Percentiles rank a stretch among this genome's conserved stretches.
phyloP scores from a whole-genome alignment of 2,797 vertebrate species.

The Pteronotus mesoamericanus region DNA sequence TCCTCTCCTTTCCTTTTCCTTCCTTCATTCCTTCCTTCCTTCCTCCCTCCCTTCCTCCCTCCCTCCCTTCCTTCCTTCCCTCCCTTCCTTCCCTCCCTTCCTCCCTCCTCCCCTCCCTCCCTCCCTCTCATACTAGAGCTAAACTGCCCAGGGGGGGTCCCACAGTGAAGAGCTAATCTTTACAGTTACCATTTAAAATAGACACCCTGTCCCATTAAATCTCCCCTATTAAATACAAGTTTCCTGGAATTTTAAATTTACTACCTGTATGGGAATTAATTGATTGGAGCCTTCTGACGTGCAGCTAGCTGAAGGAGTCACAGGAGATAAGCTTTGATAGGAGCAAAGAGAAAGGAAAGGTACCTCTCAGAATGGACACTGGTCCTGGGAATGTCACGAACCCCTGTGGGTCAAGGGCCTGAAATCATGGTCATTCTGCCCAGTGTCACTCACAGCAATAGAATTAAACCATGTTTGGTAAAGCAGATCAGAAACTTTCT shows the following conservation, averaged over 20 bases:
- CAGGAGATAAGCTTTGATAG: background rate
- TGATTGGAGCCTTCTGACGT: background rate
- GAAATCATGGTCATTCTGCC: background rate
- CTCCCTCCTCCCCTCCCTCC: background rate
- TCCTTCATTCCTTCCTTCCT: background rate
- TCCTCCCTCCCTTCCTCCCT: too few species aligned
- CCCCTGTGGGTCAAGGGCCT: background rate
- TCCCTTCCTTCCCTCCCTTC: background rate
- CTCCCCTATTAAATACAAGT: background rate
- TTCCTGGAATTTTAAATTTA: background rate
- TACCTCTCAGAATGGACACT: background rate
- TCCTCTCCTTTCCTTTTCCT: too few species aligned
- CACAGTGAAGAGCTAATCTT: background rate
- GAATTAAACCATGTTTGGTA: background rate
- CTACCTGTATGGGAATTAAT: background rate
- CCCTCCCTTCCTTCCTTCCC: fast-evolving
- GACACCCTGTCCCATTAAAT: background rate
- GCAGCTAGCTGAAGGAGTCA: background rate
- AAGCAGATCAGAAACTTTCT: background rate
- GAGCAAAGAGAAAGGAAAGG: background rate
- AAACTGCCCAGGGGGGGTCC: background rate
- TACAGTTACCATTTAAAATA: background rate
- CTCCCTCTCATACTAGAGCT: background rate
- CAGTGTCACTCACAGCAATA: background rate
- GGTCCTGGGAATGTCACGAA: background rate